Evolutionary conservation across 2,888 invertebrate species (phyloP).

Genomic region (Hylaea fasciaria): DNA sequence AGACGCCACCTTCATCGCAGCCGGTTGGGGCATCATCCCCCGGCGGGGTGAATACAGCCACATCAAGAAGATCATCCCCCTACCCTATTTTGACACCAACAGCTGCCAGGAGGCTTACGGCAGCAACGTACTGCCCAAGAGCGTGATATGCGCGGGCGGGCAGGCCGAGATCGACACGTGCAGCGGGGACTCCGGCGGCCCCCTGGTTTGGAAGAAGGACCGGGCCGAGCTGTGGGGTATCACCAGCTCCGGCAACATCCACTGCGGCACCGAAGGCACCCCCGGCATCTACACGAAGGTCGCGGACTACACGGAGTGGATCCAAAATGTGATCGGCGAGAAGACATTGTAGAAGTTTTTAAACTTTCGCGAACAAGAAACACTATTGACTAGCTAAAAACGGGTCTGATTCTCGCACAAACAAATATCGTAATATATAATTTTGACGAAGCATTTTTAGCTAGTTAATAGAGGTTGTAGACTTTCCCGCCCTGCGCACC

Average conservation of each 20-base stretch:
- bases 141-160: slow-evolving; percentile 65
- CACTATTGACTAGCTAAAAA: no score
- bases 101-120: slow-evolving; percentile 51
- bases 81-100: slow-evolving; percentile 52
- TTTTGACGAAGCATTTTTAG: no score
- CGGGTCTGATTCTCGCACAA: no score
- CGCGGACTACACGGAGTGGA: slow-evolving; percentile 57
- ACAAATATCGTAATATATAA: no score
- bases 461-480: no score
- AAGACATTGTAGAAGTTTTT: background rate
- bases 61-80: slow-evolving; percentile 57
- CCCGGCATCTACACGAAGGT: slow-evolving; percentile 68
- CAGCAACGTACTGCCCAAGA: slow-evolving; percentile 45
- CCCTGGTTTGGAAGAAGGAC: slow-evolving; percentile 51
- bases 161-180: slow-evolving; percentile 60
- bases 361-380: no score
- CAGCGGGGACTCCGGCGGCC: slow-evolving; percentile 68
- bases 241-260: slow-evolving; percentile 55
- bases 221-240: slow-evolving; percentile 60
- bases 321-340: slow-evolving; percentile 41
- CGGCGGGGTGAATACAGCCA: slow-evolving; percentile 48
- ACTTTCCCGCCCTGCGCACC: background rate
- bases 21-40: slow-evolving; percentile 63
- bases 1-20: slow-evolving; percentile 48
- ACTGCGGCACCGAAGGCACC: slow-evolving; percentile 55